phyloP scores from a whole-genome alignment of 2,113 vertebrate species.

The Chaetodon trifascialis region DNA sequence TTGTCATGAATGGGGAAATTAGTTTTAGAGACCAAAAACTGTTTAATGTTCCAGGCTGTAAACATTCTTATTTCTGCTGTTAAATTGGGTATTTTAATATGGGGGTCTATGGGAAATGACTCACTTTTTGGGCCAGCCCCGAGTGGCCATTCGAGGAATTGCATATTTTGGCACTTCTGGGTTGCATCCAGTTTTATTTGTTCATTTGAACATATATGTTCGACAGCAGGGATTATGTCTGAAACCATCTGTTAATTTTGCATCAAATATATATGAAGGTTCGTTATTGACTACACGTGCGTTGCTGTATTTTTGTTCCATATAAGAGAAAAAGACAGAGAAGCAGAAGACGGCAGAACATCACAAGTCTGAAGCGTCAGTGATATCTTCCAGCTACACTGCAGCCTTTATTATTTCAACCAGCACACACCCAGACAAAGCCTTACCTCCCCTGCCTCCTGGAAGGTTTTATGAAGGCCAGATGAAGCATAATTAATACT shows the following conservation, averaged over 20 bases:
- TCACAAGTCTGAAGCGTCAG: conserved; percentile 12
- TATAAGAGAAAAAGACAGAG: neutral
- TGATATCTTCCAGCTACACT: conserved; percentile 40
- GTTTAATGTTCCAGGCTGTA: too few relatives aligned
- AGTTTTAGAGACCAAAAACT: too few relatives aligned
- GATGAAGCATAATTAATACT: conserved; percentile 82
- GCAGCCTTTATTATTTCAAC: conserved; percentile 65
- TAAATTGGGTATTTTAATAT: too few relatives aligned
- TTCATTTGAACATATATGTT: neutral
- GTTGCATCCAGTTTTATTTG: neutral
- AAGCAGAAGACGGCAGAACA: conserved; percentile 3
- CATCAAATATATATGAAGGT: neutral
- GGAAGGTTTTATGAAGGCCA: conserved; percentile 74
- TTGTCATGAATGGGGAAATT: too few relatives aligned
- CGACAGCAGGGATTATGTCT: neutral
- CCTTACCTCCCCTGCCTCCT: conserved; percentile 56
- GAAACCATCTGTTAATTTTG: conserved; percentile 1
- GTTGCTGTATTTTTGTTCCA: neutral
- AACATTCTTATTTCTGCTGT: too few relatives aligned
- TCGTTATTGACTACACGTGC: neutral
- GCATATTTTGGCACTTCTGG: too few relatives aligned
- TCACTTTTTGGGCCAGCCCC: too few relatives aligned
- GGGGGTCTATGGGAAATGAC: too few relatives aligned
- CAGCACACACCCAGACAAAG: conserved; percentile 65
- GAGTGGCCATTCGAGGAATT: too few relatives aligned